Evolutionary conservation across 1,140 invertebrate genomes (phyloP).

Genomic region (Glossosoma conforme): DNA sequence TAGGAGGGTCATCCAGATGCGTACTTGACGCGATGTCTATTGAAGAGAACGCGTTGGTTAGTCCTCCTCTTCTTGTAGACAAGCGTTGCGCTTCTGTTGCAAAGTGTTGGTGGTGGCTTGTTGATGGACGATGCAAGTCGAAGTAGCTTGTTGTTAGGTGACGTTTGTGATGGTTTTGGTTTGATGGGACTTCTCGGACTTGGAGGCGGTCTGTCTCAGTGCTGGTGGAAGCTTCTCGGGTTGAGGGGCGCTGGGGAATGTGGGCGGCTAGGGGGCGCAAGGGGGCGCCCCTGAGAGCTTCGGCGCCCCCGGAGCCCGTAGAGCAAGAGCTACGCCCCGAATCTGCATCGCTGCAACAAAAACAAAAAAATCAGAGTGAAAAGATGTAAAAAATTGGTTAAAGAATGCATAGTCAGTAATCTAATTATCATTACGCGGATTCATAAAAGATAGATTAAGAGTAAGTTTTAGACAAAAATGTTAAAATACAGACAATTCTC

Average conservation of each 20-base stretch:
- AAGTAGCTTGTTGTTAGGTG: constrained; percentile 18
- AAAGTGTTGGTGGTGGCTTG: too few species aligned
- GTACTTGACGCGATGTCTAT: constrained; percentile 46
- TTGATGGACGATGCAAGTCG: constrained; percentile 15
- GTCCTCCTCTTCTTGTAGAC: constrained; percentile 38
- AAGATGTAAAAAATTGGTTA: too few species aligned
- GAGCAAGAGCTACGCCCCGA: constrained; percentile 48
- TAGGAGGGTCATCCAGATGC: constrained; percentile 36
- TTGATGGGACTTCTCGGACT: constrained; percentile 45
- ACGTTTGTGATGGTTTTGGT: constrained; percentile 14
- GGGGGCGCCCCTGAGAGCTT: constrained; percentile 29
- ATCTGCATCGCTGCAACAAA: constrained; percentile 41
- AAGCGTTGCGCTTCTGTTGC: neutral
- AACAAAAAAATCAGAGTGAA: neutral
- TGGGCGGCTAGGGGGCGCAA: constrained; percentile 29
- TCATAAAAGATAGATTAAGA: too few species aligned
- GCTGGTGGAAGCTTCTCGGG: constrained; percentile 43
- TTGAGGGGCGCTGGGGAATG: constrained; percentile 36
- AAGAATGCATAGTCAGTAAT: too few species aligned
- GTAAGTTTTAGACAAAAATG: too few species aligned
- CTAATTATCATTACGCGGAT: too few species aligned
- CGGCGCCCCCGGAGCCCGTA: constrained; percentile 40
- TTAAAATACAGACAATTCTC: too few species aligned
- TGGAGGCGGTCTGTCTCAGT: constrained; percentile 44
- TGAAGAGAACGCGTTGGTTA: constrained; percentile 48